phyloP scores from a whole-genome alignment of 2,113 vertebrate species.

The Athene cunicularia region DNA sequence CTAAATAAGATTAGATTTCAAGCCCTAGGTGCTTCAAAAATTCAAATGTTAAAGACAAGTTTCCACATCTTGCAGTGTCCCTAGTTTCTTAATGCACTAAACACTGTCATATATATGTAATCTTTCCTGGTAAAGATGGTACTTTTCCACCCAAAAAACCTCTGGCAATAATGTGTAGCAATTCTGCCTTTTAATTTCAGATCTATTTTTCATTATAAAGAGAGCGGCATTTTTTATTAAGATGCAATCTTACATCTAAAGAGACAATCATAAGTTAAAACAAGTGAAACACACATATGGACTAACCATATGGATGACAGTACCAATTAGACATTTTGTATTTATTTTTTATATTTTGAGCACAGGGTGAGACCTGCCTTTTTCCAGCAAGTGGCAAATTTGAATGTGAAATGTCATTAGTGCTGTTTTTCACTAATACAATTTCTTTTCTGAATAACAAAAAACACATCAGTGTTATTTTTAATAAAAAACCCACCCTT shows the following conservation, averaged over 20 bases:
- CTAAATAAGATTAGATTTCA: neutral
- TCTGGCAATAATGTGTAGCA: neutral
- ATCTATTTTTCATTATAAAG: neutral
- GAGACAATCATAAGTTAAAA: slow-evolving; percentile 31
- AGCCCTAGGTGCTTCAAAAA: neutral
- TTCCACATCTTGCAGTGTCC: neutral
- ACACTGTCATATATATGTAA: neutral
- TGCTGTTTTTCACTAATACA: slow-evolving; percentile 65
- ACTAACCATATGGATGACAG: slow-evolving; percentile 34
- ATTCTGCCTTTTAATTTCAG: neutral
- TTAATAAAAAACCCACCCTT: slow-evolving; percentile 81
- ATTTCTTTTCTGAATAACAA: slow-evolving; percentile 78
- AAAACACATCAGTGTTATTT: slow-evolving; percentile 81
- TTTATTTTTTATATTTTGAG: slow-evolving; percentile 41
- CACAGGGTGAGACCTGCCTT: slow-evolving; percentile 53
- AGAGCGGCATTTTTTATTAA: neutral
- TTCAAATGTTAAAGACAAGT: neutral
- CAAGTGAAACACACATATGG: slow-evolving; percentile 10
- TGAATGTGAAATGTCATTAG: slow-evolving; percentile 76
- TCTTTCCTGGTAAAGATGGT: neutral
- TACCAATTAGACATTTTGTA: slow-evolving; percentile 29
- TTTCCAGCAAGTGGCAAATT: slow-evolving; percentile 66
- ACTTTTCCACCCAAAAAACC: neutral
- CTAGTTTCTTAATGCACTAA: neutral
- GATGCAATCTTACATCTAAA: slow-evolving; percentile 4